Evolutionary conservation across 2,113 vertebrate species (phyloP).

Genomic region (Burhinus oedicnemus): DNA sequence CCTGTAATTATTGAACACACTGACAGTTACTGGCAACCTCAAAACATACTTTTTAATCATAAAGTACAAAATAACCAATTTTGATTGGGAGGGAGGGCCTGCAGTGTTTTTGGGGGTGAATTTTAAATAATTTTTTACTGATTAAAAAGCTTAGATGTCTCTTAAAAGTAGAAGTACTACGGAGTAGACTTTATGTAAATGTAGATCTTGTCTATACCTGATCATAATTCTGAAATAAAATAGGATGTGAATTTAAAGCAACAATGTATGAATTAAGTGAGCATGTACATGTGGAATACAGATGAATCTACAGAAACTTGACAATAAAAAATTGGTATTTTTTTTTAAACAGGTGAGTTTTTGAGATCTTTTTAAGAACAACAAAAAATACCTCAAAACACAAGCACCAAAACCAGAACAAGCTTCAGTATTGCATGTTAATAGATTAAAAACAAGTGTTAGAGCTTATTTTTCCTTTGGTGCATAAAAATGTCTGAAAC

Average conservation of each 20-base stretch:
- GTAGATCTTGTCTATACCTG: not conserved
- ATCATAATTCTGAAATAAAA: not conserved
- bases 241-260: not conserved
- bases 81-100: not conserved
- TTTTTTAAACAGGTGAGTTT: not conserved
- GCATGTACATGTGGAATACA: not conserved
- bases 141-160: not conserved
- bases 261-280: not conserved
- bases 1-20: not conserved
- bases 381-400: not conserved
- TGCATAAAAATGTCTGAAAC: not conserved
- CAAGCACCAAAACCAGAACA: not conserved
- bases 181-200: not conserved
- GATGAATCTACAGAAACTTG: not conserved
- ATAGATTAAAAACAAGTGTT: not conserved
- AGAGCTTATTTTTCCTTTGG: not conserved
- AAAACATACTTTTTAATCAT: not conserved
- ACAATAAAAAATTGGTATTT: no score
- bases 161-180: not conserved
- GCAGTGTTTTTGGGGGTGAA: not conserved
- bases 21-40: not conserved
- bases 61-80: not conserved
- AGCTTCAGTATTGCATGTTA: not conserved
- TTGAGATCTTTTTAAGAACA: not conserved
- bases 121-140: not conserved